Evolutionary conservation across 2,888 invertebrate genomes (phyloP).

Genomic region (Notodonta dromedarius): DNA sequence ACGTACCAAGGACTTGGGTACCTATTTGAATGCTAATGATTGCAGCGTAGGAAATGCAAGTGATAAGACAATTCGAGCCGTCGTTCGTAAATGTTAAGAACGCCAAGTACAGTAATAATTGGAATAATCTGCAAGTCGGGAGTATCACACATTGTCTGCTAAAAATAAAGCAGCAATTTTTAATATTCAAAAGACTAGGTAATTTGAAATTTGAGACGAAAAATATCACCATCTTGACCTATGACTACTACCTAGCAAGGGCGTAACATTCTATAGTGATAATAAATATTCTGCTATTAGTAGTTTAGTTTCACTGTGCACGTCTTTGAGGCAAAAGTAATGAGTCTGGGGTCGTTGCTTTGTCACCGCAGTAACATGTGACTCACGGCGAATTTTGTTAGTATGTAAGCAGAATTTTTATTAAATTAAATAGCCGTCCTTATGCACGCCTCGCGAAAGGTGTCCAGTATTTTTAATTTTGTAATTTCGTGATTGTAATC

Average conservation of each 20-base stretch:
- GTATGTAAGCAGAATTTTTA: neutral
- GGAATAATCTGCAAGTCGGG: too few relatives aligned
- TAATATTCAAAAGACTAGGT: too few relatives aligned
- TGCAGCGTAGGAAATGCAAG: neutral
- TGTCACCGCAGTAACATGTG: neutral
- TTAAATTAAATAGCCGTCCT: conserved; percentile 1
- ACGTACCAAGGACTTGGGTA: conserved; percentile 7
- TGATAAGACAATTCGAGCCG: neutral
- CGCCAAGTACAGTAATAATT: too few relatives aligned
- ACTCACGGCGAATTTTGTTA: conserved; percentile 2
- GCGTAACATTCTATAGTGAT: too few relatives aligned
- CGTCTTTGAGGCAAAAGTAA: neutral
- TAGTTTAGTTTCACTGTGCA: neutral
- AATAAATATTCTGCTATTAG: too few relatives aligned
- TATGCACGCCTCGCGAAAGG: neutral
- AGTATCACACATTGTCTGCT: too few relatives aligned
- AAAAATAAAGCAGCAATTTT: too few relatives aligned
- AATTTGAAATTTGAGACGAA: too few relatives aligned
- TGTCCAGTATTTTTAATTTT: conserved; percentile 1
- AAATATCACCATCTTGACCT: too few relatives aligned
- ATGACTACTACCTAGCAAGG: too few relatives aligned
- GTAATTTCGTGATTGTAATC: neutral
- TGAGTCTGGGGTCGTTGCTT: conserved; percentile 1
- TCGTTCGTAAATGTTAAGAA: neutral
- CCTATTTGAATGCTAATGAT: conserved; percentile 10